Evolutionary conservation across 2,797 vertebrate genomes (phyloP).

Genomic region (Melanotaenia pygmaea): DNA sequence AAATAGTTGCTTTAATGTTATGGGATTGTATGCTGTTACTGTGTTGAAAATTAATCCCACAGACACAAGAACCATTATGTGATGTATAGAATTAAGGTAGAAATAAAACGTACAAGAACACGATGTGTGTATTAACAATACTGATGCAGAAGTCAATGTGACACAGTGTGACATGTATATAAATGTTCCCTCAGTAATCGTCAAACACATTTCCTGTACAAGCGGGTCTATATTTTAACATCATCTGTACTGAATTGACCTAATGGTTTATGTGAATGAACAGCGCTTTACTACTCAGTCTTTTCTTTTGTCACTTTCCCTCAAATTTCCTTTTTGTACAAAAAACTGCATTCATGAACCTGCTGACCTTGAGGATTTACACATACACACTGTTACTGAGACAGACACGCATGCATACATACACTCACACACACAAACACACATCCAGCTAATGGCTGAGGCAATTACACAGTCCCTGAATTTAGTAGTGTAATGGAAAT

Average conservation of each 20-base stretch:
- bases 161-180: background rate
- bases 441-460: constrained; percentile 52
- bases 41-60: background rate
- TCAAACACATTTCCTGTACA: background rate
- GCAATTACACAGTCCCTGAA: constrained; percentile 63
- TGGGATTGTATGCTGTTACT: background rate
- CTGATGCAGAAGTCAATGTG: background rate
- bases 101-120: background rate
- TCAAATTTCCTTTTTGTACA: constrained; percentile 49
- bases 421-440: constrained; percentile 16
- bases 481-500: constrained; percentile 65
- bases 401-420: background rate
- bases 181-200: background rate
- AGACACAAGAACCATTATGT: background rate
- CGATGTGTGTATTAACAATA: background rate
- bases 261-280: constrained; percentile 28
- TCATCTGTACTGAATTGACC: constrained; percentile 15
- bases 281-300: constrained; percentile 28
- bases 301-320: constrained; percentile 40
- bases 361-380: constrained; percentile 62
- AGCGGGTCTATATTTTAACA: background rate
- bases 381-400: constrained; percentile 12
- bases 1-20: background rate
- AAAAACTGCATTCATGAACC: constrained; percentile 55
- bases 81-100: too few relatives aligned